phyloP scores from a whole-genome alignment of 2,888 invertebrate genomes.

The Metallyticus violacea region DNA sequence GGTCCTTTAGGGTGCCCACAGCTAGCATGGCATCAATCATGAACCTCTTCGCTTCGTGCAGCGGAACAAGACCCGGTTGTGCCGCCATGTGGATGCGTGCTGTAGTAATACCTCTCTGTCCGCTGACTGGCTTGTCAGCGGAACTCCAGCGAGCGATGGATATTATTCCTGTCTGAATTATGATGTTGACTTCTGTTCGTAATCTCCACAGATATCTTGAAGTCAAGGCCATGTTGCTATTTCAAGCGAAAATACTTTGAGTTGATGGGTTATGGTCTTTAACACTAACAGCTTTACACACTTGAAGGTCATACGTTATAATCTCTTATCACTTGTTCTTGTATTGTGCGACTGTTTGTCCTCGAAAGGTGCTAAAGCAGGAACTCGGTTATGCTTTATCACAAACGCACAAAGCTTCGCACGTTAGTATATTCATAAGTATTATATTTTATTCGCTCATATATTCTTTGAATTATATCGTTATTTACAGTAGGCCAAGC shows the following conservation, averaged over 20 bases:
- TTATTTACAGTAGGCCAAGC: not conserved
- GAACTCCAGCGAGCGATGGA: not conserved
- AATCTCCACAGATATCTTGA: not conserved
- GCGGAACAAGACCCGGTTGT: not conserved
- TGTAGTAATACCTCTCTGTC: not conserved
- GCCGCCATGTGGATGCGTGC: not conserved
- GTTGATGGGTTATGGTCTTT: no score
- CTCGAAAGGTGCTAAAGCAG: not conserved
- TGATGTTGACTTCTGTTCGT: not conserved
- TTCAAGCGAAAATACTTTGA: not conserved
- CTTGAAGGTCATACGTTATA: not conserved
- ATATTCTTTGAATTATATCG: not conserved
- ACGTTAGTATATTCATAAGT: not conserved
- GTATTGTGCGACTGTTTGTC: not conserved
- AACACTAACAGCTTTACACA: not conserved
- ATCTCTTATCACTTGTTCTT: not conserved
- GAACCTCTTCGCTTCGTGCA: not conserved
- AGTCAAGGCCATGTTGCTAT: not conserved
- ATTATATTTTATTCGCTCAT: not conserved
- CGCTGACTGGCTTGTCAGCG: not conserved
- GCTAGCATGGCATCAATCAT: conserved; percentile 48
- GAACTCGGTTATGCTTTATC: not conserved
- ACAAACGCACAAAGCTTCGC: not conserved
- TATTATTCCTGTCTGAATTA: not conserved
- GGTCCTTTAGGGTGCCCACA: conserved; percentile 57